Conservation (phyloP, 30 jellyfish, hydroid and myxozoan genomes). For the Hydra vulgaris region DNA sequence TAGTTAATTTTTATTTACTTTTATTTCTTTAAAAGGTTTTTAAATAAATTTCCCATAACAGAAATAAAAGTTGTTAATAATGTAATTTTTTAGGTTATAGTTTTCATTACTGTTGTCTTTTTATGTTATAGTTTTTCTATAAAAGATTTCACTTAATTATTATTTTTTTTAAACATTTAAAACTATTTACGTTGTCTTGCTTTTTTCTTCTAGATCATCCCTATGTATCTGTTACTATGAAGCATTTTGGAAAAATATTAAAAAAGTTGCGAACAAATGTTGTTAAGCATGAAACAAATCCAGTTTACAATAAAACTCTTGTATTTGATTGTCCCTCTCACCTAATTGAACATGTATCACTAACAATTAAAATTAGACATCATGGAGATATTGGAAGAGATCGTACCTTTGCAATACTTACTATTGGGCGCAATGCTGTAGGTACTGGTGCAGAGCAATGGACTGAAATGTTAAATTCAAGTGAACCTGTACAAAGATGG, state of each 20-base stretch:
- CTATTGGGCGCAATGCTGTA: conserved; percentile 73
- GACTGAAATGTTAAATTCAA: conserved; percentile 85
- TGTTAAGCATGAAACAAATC: conserved; percentile 93
- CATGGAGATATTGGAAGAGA: conserved; percentile 79
- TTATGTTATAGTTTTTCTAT: too few relatives aligned
- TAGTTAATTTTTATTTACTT: conserved; percentile 3
- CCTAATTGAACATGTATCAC: conserved; percentile 53
- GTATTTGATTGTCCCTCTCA: conserved; percentile 53
- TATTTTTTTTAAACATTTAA: not conserved
- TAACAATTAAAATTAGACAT: conserved; percentile 81
- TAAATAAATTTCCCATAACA: not conserved
- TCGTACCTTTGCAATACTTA: conserved; percentile 84
- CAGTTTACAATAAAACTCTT: conserved; percentile 69
- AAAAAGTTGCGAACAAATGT: conserved; percentile 81
- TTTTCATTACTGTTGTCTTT: too few relatives aligned
- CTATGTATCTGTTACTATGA: conserved; percentile 66
- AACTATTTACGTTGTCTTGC: too few relatives aligned
- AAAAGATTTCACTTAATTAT: too few relatives aligned
- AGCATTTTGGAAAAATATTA: conserved; percentile 54
- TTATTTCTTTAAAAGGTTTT: not conserved
- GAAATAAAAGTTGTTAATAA: not conserved
- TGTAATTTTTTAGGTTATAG: too few relatives aligned
- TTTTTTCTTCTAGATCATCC: conserved; percentile 69
- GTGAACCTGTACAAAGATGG: conserved; percentile 84
- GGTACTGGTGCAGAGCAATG: conserved; percentile 93